Evolutionary conservation across 2,113 vertebrate species (phyloP), one percentile per base, ranked within the genome.

Genomic region (Pseudolaguvia tuberculata): DNA sequence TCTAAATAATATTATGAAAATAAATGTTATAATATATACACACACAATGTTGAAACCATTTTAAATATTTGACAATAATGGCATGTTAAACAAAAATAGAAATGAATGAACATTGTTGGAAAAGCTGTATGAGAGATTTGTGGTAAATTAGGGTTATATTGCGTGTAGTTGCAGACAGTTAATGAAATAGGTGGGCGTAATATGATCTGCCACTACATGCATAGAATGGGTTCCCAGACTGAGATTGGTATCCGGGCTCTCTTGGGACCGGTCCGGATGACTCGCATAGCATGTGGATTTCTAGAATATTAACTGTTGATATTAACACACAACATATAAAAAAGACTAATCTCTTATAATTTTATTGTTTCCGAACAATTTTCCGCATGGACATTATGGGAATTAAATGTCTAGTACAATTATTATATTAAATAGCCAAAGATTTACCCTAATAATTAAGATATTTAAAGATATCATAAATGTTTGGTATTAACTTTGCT

Each of bases 181-280:
- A 76, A 78, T 79, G 56, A 79, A 81, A 70, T 78, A 76, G 73
- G 73, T 78, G 58, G 68, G 67, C 12, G 62, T 63, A 42, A 78
- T 79, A 62, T 81, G 80, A 81, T 81, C 70, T 73, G 42, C 15
- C 62, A 74, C 17, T 77, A 77, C 75, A 80, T 75, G 76, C 69
- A 78, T 35, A 39, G 48, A 72, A 76, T 79, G 50, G 74, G 53
- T 81, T 91, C 88, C 84, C 80, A 65, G 86, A 86, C 85, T 87
- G 84, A 82, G 85, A 79, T 81, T 80, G 55, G 68, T 85, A 85
- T 85, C 81, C 67, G 27, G 59, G 13, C 18, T 82, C 87, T 83
- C 83, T 15, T 55, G 88, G 86, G 79, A 82, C 70, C 56, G 52
- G 63, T 62, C 47, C 66, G 67, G 70, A 78, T 84, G 82, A 82